Evolutionary conservation across 2,888 invertebrate genomes (phyloP), one percentile per base, ranked within the genome.

Genomic region (Calameuta pallipes): DNA sequence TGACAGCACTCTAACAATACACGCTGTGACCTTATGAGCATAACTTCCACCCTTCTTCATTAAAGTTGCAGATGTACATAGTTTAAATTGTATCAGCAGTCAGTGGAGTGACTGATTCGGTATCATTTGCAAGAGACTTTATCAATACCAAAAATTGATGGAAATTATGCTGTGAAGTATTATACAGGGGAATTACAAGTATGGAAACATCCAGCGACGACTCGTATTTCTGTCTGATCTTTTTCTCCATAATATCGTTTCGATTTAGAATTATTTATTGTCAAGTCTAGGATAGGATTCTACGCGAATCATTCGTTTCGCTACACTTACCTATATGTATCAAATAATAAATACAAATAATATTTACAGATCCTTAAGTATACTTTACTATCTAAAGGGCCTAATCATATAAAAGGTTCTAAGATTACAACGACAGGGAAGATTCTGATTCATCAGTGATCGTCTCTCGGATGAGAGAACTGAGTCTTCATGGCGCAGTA

Each of bases 341-440:
- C 74, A 79, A 80, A 76, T 83, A 85, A 85, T 85, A 85, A 85
- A 85, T 85, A 85, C 80, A 84, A 80, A 82, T 74, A 69, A 78
- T 78, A 78, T 78, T n/a, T 37, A 56, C 56, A 56, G 56, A 56
- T 56, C 23, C 56, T 56, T 56, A 56, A 56, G 23, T 9, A 56
- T 56, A 56, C 41, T 23, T 56, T 23, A 56, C 41, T 56, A 23
- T 9, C 41, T 56, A 56, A 56, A 56, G 23, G 71, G 77, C 78
- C 41, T 77, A 77, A 69, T 80, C 75, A 69, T 77, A 78, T 73
- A 75, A 76, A 74, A 79, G 79, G 79, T 81, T 78, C 79, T 80
- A 80, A 80, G 79, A 80, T 80, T 77, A 41, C 41, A 77, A 73
- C 75, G 76, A 74, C 78, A 56, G 78, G 68, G 71, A 31, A 68